Base-by-base conservation (phyloP, 92 coral and sea anemone species). In the Porites cylindrica region DNA sequence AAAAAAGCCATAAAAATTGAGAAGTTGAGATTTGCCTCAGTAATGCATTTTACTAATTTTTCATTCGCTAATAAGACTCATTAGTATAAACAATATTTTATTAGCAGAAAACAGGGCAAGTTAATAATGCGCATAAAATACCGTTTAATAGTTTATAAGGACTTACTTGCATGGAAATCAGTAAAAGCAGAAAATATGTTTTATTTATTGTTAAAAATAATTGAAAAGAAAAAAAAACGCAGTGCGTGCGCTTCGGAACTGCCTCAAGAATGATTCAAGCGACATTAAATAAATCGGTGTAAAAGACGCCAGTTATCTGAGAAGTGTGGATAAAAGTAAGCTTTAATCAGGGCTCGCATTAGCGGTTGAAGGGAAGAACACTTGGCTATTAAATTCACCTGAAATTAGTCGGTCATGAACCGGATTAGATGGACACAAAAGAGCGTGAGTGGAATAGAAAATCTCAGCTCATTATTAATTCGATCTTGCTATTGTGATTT, bases 321-420 rank as follows among this genome's bases (percentile, higher is more conserved):
- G 14, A 63, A 50, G 58, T 32, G 19, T 5, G 21, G n/a, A 38
- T 20, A 62, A 63, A 79, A 43, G 80, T 64, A 43, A 79, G 83
- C 32, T 23, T 47, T 24, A 80, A 23, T 51, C 73, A 51, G 12
- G 38, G 8, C 64, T 47, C 24, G 64, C 61, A 80, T 80, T 80
- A 66, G 51, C 13, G 51, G 75, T 67, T 20, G 84, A 52, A 51
- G 56, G 12, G 17, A 67, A 65, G 47, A 67, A 80, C 51, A 50
- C 54, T 66, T 51, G 66, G 38, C 70, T 60, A 38, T 58, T 72
- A 82, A 82, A 72, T 71, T 59, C 51, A 23, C 63, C 53, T 1
- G 62, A 64, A 64, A 82, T 73, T 73, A 61, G 72, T 71, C 64
- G 52, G 81, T 83, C 51, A 72, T 63, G 8, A 64, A 52, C 61